Conservation (phyloP, 2,888 invertebrate genomes). For the Microplitis deprimator region DNA sequence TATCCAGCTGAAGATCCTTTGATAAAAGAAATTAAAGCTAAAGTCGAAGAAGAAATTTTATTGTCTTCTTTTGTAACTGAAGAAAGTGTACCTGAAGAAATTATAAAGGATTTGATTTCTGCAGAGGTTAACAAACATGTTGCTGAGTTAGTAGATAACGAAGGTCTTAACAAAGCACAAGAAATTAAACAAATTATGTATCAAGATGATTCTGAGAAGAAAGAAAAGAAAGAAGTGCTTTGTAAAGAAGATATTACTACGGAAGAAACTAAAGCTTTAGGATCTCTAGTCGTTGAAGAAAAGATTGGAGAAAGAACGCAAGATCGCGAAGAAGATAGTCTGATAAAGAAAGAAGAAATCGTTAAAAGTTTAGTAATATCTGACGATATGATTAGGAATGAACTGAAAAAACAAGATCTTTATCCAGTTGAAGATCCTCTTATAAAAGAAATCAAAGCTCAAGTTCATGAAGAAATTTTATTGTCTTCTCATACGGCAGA, state of each 20-base stretch:
- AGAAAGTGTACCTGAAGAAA: not conserved
- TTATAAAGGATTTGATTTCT: not conserved
- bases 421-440: not conserved
- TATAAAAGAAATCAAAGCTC: not conserved
- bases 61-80: not conserved
- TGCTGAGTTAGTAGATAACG: slow-evolving; percentile 11
- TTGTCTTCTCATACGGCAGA: not conserved
- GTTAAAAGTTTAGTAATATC: not conserved
- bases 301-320: not conserved
- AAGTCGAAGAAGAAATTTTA: not conserved
- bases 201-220: not conserved
- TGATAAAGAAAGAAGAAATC: too few species aligned
- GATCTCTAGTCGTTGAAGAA: too few species aligned
- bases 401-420: not conserved
- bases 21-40: not conserved
- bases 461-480: not conserved
- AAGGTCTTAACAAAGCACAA: not conserved
- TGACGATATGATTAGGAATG: not conserved
- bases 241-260: too few species aligned
- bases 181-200: not conserved
- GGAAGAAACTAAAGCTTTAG: too few species aligned
- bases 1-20: not conserved
- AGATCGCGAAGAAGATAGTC: not conserved
- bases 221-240: not conserved
- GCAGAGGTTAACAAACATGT: not conserved